A percentile compares a stretch with the other conserved stretches of the same genome.
Conservation (phyloP, 2,797 vertebrate genomes). For the Microctenopoma stevenorrisi region DNA sequence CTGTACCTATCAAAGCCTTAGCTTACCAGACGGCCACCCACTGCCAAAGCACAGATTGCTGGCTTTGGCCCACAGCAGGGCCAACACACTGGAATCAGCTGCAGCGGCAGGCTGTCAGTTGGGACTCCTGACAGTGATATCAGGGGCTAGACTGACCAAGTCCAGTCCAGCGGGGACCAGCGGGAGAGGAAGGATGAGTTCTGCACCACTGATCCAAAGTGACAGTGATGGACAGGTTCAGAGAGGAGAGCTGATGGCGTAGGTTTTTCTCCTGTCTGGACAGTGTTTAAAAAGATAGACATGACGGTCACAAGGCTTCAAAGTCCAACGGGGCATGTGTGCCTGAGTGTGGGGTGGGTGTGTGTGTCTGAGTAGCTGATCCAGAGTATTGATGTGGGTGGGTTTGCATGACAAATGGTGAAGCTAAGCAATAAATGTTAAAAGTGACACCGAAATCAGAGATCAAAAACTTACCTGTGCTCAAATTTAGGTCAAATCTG, state of each 20-base stretch:
- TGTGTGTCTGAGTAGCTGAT: slow-evolving; percentile 38
- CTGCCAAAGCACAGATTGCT: slow-evolving; percentile 73
- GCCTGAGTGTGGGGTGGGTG: slow-evolving; percentile 19
- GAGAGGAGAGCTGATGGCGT: slow-evolving; percentile 82
- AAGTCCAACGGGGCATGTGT: slow-evolving; percentile 73
- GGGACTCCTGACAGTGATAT: slow-evolving; percentile 80
- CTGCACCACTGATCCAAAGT: slow-evolving; percentile 83
- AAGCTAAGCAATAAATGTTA: slow-evolving; percentile 70
- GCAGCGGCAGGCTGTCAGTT: slow-evolving; percentile 77
- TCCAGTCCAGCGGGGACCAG: slow-evolving; percentile 76
- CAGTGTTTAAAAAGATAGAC: slow-evolving; percentile 82
- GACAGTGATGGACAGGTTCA: slow-evolving; percentile 86
- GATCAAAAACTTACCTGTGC: slow-evolving; percentile 58
- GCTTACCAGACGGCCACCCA: slow-evolving; percentile 70
- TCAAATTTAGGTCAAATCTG: slow-evolving; percentile 31
- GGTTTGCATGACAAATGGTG: slow-evolving; percentile 69
- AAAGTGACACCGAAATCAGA: slow-evolving; percentile 64
- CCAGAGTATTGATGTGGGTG: slow-evolving; percentile 47
- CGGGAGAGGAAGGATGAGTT: slow-evolving; percentile 80
- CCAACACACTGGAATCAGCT: slow-evolving; percentile 79
- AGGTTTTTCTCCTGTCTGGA: slow-evolving; percentile 78
- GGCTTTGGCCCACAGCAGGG: slow-evolving; percentile 69
- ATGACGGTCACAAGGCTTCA: slow-evolving; percentile 76
- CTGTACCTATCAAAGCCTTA: slow-evolving; percentile 67
- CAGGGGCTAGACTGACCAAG: slow-evolving; percentile 74